Evolutionary conservation across 2,888 invertebrate species (phyloP).

Genomic region (Eulithis prunata): DNA sequence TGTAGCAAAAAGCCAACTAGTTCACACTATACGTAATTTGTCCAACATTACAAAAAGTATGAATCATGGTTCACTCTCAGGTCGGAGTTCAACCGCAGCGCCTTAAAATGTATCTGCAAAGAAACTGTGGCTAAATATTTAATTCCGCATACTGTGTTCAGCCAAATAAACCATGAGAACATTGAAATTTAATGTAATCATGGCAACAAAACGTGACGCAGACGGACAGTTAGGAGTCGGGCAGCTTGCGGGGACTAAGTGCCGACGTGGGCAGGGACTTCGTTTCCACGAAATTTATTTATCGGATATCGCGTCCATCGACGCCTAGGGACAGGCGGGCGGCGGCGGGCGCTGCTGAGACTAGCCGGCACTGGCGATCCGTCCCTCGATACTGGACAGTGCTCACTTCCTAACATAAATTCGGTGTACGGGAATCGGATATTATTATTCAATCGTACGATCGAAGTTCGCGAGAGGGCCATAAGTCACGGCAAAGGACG

Average conservation of each 20-base stretch:
- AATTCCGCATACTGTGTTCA: conserved; percentile 42
- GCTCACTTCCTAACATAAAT: conserved; percentile 83
- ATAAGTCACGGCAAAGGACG: conserved; percentile 81
- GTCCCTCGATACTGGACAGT: conserved; percentile 75
- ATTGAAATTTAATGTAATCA: conserved; percentile 66
- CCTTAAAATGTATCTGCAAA: conserved; percentile 38
- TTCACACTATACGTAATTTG: conserved; percentile 37
- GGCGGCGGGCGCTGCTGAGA: conserved; percentile 56
- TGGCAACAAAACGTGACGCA: conserved; percentile 64
- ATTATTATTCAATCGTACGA: conserved; percentile 84
- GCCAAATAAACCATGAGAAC: conserved; percentile 51
- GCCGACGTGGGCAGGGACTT: conserved; percentile 61
- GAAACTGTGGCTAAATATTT: conserved; percentile 43
- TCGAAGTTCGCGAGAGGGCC: conserved; percentile 81
- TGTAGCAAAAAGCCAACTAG: conserved; percentile 35
- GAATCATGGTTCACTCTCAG: conserved; percentile 38
- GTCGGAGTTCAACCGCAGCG: conserved; percentile 40
- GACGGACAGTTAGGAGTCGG: conserved; percentile 61
- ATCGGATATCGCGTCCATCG: conserved; percentile 69
- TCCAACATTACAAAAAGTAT: conserved; percentile 27
- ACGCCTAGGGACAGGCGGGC: conserved; percentile 61
- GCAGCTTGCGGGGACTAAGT: conserved; percentile 53
- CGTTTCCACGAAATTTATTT: conserved; percentile 61
- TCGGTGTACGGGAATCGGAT: conserved; percentile 82
- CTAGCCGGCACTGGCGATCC: conserved; percentile 70